Percentiles rank a stretch among this genome's conserved stretches.
Conservation (phyloP, 2,888 invertebrate species). For the Eilema griseolum region DNA sequence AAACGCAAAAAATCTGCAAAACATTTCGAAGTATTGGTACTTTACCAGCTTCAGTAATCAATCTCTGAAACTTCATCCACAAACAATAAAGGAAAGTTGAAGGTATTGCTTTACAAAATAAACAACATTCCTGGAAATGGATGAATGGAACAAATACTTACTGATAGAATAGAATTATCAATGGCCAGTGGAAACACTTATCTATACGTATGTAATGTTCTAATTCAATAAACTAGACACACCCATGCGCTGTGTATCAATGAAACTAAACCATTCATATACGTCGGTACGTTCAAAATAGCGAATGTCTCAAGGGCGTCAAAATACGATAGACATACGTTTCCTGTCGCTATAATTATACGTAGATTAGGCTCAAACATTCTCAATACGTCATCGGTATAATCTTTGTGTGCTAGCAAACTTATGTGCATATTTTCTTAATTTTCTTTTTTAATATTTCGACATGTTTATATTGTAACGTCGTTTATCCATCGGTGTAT, state of each 20-base stretch:
- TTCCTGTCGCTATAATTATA: constrained; percentile 54
- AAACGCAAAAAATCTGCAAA: constrained; percentile 23
- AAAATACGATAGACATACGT: constrained; percentile 62
- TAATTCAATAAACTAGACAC: constrained; percentile 57
- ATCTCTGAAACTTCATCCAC: constrained; percentile 23
- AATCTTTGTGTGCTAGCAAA: constrained; percentile 24
- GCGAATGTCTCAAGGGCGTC: constrained; percentile 70
- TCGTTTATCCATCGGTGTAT: constrained; percentile 32
- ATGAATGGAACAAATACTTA: constrained; percentile 1
- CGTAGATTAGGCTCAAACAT: constrained; percentile 38
- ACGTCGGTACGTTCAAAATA: constrained; percentile 63
- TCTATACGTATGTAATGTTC: not conserved
- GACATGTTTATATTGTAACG: constrained; percentile 35
- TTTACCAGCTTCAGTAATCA: constrained; percentile 16
- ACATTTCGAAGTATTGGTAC: constrained; percentile 23
- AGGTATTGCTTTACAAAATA: constrained; percentile 32
- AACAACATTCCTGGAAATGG: not conserved
- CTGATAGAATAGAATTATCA: not conserved
- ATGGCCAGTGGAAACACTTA: not conserved
- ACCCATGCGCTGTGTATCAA: constrained; percentile 68
- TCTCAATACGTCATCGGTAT: constrained; percentile 22
- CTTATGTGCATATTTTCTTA: constrained; percentile 34
- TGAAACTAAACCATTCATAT: constrained; percentile 78
- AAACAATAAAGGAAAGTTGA: constrained; percentile 8
- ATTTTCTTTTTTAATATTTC: constrained; percentile 18